These are phyloP conservation scores for Trissoscelio sp. DNA, from an alignment of 2,888 invertebrate genomes.

Conservation along the genomic window DNA sequence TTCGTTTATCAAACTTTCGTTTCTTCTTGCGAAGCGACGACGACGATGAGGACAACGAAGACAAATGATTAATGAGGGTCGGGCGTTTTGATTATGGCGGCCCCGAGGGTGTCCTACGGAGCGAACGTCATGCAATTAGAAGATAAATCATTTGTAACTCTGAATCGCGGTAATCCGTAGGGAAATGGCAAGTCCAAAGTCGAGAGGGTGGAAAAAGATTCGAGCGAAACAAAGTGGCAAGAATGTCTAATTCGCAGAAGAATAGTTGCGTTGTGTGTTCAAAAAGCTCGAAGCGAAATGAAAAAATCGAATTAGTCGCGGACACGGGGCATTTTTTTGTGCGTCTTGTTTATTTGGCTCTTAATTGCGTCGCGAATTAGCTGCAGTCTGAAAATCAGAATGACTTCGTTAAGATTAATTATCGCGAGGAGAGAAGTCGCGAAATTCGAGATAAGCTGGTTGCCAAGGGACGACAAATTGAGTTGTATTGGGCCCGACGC, in stretches of 20 bases:
- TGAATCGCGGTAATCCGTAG: constrained; percentile 76
- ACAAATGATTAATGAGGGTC: constrained; percentile 79
- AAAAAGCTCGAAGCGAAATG: no score
- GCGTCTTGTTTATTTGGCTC: constrained; percentile 20
- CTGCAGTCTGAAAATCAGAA: constrained; percentile 54
- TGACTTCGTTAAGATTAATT: constrained; percentile 60
- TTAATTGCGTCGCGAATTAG: constrained; percentile 51
- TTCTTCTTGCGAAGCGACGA: constrained; percentile 54
- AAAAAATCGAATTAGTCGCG: constrained; percentile 14
- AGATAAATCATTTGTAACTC: constrained; percentile 82
- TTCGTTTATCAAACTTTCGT: constrained; percentile 57
- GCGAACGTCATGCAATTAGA: constrained; percentile 81
- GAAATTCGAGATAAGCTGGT: constrained; percentile 33
- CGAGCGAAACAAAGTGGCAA: constrained; percentile 57
- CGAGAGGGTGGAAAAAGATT: constrained; percentile 65
- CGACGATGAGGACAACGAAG: constrained; percentile 68
- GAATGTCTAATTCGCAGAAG: constrained; percentile 50
- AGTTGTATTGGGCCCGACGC: constrained; percentile 46
- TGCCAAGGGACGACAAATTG: constrained; percentile 27
- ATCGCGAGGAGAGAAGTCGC: constrained; percentile 6
- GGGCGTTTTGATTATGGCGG: constrained; percentile 80
- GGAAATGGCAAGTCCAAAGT: constrained; percentile 65
- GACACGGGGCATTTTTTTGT: background rate
- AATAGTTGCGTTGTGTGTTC: constrained; percentile 22
- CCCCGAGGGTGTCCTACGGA: constrained; percentile 73